Conservation (phyloP, 2,888 invertebrate species). For the Pristionchus mayeri region DNA sequence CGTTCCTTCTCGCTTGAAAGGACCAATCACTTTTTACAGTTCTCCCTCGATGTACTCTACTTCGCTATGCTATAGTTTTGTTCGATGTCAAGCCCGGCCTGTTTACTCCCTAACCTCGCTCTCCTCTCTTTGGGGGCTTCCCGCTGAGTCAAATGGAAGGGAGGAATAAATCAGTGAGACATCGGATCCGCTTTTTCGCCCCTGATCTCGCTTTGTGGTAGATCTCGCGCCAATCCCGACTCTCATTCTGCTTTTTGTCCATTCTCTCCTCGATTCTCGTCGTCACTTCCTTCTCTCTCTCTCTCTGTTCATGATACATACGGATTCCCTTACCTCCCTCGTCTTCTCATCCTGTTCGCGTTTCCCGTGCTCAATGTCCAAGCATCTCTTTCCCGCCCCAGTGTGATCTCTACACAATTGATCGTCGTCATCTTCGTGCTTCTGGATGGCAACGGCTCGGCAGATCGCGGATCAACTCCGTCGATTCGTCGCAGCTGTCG, state of each 20-base stretch:
- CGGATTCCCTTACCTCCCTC: constrained; percentile 5
- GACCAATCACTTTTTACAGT: constrained; percentile 38
- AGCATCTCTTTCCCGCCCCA: background rate
- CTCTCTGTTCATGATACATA: constrained; percentile 14
- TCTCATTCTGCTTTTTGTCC: constrained; percentile 4
- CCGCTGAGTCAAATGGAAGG: constrained; percentile 4
- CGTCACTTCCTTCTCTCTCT: background rate
- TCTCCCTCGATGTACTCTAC: background rate
- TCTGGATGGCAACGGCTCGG: constrained; percentile 53
- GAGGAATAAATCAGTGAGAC: constrained; percentile 38
- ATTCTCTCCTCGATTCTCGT: background rate
- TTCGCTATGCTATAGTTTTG: constrained; percentile 15
- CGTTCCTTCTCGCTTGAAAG: constrained; percentile 20
- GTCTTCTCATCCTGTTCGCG: constrained; percentile 7
- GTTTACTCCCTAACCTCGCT: background rate
- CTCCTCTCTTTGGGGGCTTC: background rate
- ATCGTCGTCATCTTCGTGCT: background rate
- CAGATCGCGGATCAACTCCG: constrained; percentile 65
- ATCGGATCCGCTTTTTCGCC: constrained; percentile 28
- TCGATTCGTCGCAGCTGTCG: constrained; percentile 65
- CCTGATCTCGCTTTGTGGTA: constrained; percentile 34
- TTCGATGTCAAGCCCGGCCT: constrained; percentile 3
- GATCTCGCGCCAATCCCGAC: constrained; percentile 1
- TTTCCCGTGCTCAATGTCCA: background rate
- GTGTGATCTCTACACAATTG: background rate